Base-by-base conservation (phyloP, 2,113 vertebrate species). In the Crocuta crocuta region DNA sequence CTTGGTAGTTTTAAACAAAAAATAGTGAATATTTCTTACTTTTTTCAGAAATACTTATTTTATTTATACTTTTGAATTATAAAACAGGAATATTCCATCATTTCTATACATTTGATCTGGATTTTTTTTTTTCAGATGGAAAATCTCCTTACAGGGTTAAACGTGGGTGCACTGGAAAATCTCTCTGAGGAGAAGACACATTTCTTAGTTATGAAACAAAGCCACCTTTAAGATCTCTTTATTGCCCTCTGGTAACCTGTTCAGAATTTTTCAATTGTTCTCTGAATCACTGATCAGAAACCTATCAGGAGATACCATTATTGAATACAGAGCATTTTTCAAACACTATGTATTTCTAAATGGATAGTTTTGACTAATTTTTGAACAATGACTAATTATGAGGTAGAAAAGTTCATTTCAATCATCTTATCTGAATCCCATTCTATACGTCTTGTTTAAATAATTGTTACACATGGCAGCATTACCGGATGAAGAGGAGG, bases 371-470 rank as follows among this genome's bases (percentile, higher is more conserved):
- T 88, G 55, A 43, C 66, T 81, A 70, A 93, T 91, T 88, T 95
- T 95, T n/a, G 78, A 80, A 17, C 15, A 66, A 66, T 89, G 82
- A 91, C 23, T 93, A 92, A 96, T 86, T 91, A 94, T 24, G 45
- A 79, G 53, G 12, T 78, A 88, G 48, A 89, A 91, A 96, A 81
- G 24, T 85, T 95, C 35, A 81, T n/a, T 78, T 89, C 39, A 91
- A 48, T 96, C 66, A 86, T 80, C 19, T 91, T 45, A 70, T 76
- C 6, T 95, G 70, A 97, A 89, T 82, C 26, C 6, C 5, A 81
- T 55, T 74, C 70, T 70, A 28, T 39, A 83, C 2, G 6, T 43
- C 39, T 95, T 90, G 19, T 76, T 94, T 81, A 71, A 73, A 76
- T 43, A 87, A 78, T 48, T 86, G 96, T 86, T 85, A 35, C 10